These are phyloP conservation scores for Istiophorus platypterus DNA, from an alignment of 2,113 vertebrate species.

Conservation along the genomic window DNA sequence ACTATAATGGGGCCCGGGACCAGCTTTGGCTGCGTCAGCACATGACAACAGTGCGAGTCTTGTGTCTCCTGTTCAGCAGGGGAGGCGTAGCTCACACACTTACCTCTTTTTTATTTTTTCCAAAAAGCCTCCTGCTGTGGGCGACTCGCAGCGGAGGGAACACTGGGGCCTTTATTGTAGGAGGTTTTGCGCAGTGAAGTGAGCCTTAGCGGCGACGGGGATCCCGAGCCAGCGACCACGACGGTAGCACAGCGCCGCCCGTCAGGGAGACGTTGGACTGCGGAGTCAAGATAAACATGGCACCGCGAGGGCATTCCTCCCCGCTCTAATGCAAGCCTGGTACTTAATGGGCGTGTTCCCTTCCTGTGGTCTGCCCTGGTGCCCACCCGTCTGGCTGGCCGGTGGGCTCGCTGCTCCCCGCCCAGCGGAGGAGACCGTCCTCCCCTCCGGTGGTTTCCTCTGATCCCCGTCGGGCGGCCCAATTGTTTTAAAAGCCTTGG, in stretches of 20 bases:
- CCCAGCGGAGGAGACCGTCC: slow-evolving; percentile 12
- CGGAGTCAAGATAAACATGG: background rate
- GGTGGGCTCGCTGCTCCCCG: slow-evolving; percentile 1
- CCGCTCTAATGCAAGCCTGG: slow-evolving; percentile 1
- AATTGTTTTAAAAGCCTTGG: background rate
- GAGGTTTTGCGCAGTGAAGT: slow-evolving; percentile 20
- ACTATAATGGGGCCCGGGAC: background rate
- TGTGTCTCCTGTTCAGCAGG: slow-evolving; percentile 17
- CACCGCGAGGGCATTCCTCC: slow-evolving; percentile 1
- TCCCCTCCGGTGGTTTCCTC: slow-evolving; percentile 40
- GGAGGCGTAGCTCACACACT: background rate
- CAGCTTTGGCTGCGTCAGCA: background rate
- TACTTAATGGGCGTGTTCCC: background rate
- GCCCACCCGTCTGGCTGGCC: slow-evolving; percentile 28
- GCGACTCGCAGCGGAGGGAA: slow-evolving; percentile 29
- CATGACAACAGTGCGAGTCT: slow-evolving; percentile 18
- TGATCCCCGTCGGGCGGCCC: slow-evolving; percentile 29
- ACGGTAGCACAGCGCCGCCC: background rate
- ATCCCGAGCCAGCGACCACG: slow-evolving; percentile 23
- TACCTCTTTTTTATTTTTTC: background rate
- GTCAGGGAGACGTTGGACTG: background rate
- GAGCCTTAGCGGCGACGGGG: slow-evolving; percentile 32
- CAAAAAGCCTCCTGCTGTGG: slow-evolving; percentile 24
- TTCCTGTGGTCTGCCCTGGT: slow-evolving; percentile 38
- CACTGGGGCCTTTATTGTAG: slow-evolving; percentile 52